These are phyloP conservation scores for Blomia tropicalis DNA, from an alignment of 2,888 invertebrate species.

Conservation along the genomic window DNA sequence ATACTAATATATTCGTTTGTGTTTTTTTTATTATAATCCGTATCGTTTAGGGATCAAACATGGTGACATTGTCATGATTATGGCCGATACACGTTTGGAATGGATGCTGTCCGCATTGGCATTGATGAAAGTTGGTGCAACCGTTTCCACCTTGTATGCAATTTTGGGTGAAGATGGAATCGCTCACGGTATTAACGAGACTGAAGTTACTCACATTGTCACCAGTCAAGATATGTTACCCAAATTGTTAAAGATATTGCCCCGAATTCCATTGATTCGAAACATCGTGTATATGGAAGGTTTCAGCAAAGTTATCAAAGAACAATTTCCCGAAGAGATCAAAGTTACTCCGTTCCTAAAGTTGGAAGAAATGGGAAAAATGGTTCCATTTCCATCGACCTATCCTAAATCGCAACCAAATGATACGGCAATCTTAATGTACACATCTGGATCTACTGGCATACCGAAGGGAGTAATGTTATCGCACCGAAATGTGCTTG, in stretches of 20 bases:
- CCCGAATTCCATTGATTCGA: conserved; percentile 54
- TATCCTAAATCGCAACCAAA: conserved; percentile 35
- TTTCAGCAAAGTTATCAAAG: conserved; percentile 9
- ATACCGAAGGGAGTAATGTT: conserved; percentile 35
- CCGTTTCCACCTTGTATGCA: conserved; percentile 89
- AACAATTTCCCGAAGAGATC: conserved; percentile 24
- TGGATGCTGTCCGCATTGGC: conserved; percentile 95
- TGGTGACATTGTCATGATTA: conserved; percentile 65
- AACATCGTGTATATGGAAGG: conserved; percentile 39
- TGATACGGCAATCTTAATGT: conserved; percentile 93
- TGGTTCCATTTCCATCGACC: neutral
- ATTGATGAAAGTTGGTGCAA: conserved; percentile 59
- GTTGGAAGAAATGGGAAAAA: conserved; percentile 65
- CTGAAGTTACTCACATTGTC: conserved; percentile 79
- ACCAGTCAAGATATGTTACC: conserved; percentile 79
- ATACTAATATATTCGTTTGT: too few species aligned
- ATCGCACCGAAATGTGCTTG: conserved; percentile 29
- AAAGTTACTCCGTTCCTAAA: conserved; percentile 33
- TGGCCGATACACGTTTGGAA: conserved; percentile 91
- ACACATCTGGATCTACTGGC: conserved; percentile 60
- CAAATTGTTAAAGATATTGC: conserved; percentile 54
- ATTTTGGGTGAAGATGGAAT: conserved; percentile 77
- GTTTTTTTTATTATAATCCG: neutral
- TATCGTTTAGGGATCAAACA: conserved; percentile 50
- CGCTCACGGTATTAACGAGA: conserved; percentile 63